phyloP scores from a whole-genome alignment of 2,113 vertebrate genomes.

The Chloroceryle aenea region DNA sequence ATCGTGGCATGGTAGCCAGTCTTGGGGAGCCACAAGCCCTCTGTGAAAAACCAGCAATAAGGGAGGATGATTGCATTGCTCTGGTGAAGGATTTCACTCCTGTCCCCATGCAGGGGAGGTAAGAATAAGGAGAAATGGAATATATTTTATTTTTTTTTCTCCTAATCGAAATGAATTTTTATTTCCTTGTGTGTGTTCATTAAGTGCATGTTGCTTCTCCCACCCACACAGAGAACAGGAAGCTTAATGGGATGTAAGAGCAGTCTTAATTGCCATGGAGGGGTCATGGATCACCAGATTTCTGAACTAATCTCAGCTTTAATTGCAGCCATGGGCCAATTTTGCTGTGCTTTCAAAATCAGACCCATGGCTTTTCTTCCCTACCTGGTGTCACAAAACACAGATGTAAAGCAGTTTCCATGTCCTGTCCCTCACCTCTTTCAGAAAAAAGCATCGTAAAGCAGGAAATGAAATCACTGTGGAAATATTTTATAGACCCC shows the following conservation, averaged over 20 bases:
- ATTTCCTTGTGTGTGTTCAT: not conserved
- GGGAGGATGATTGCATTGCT: conserved; percentile 55
- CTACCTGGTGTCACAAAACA: not conserved
- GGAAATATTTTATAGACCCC: not conserved
- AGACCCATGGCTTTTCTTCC: not conserved
- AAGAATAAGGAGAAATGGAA: not conserved
- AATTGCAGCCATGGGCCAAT: not conserved
- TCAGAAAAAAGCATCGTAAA: not conserved
- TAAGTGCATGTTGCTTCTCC: conserved; percentile 8
- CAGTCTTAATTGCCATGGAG: not conserved
- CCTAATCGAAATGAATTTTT: not conserved
- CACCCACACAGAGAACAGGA: not conserved
- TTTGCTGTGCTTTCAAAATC: not conserved
- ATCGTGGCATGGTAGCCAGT: conserved; percentile 75
- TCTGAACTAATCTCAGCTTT: not conserved
- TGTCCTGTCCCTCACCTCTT: not conserved
- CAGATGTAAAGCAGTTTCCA: not conserved
- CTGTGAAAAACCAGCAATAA: conserved; percentile 68
- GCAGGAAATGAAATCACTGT: not conserved
- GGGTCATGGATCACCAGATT: not conserved
- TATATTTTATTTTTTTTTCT: not conserved
- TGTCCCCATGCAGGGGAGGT: conserved; percentile 65
- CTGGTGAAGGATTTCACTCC: conserved; percentile 52
- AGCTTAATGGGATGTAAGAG: not conserved
- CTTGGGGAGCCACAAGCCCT: conserved; percentile 70